These are phyloP conservation scores for Vipera latastei DNA, from an alignment of 2,797 vertebrate genomes.

Conservation along the genomic window DNA sequence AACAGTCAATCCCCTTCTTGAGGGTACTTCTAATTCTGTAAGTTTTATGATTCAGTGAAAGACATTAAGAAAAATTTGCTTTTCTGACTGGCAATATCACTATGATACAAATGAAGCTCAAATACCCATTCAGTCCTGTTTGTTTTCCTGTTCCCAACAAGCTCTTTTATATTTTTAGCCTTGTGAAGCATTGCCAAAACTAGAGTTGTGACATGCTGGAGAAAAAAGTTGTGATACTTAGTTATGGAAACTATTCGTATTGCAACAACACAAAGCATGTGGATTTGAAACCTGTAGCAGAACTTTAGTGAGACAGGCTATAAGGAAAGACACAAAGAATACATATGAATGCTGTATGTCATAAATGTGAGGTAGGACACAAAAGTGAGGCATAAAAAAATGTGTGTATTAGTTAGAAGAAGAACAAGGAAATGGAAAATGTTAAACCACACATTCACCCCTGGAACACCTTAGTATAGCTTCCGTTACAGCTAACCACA, in stretches of 20 bases:
- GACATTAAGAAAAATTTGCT: background rate
- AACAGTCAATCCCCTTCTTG: background rate
- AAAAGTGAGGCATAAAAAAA: no score
- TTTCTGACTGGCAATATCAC: background rate
- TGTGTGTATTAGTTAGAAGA: no score
- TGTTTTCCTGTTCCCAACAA: constrained; percentile 29
- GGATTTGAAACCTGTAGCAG: constrained; percentile 3
- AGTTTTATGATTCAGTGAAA: background rate
- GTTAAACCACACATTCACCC: no score
- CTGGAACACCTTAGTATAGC: no score
- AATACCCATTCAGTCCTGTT: constrained; percentile 17
- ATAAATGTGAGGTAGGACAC: no score
- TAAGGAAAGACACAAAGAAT: no score
- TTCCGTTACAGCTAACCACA: no score
- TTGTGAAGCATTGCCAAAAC: constrained; percentile 46
- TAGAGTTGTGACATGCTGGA: constrained; percentile 44
- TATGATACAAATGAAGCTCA: background rate
- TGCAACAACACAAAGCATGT: constrained; percentile 34
- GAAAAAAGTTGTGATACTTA: constrained; percentile 44
- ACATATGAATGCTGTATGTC: no score
- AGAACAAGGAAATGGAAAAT: no score
- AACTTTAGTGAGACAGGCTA: background rate
- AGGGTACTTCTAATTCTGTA: background rate
- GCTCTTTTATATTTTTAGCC: constrained; percentile 64
- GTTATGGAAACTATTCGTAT: constrained; percentile 45